These are phyloP conservation scores for Engraulis encrasicolus DNA, from an alignment of 2,113 vertebrate species.

Conservation along the genomic window DNA sequence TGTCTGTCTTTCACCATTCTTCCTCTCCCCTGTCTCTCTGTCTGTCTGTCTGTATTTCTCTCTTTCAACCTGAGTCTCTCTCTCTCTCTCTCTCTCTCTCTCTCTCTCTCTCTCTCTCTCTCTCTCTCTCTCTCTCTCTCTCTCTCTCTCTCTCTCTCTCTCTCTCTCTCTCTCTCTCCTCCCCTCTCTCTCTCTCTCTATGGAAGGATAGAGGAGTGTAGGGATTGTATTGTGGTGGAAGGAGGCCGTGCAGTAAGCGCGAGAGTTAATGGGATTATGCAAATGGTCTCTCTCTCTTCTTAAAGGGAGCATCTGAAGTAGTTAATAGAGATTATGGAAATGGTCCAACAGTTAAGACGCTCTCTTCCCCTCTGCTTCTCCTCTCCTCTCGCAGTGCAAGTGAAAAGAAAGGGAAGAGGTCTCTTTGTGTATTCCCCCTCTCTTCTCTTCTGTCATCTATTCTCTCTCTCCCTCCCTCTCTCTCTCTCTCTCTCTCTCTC, in stretches of 20 bases:
- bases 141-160: neutral
- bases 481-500: no score
- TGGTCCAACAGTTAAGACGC: conserved; percentile 65
- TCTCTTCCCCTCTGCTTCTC: no score
- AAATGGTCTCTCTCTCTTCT: conserved; percentile 72
- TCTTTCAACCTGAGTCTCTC: conserved; percentile 44
- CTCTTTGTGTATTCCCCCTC: conserved; percentile 34
- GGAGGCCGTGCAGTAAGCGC: conserved; percentile 60
- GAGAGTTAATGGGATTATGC: conserved; percentile 82
- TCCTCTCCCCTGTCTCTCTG: conserved; percentile 31
- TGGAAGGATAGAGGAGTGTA: conserved; percentile 37
- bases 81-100: neutral
- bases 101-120: conserved; percentile 17
- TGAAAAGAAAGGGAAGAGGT: conserved; percentile 63
- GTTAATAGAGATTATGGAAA: conserved; percentile 82
- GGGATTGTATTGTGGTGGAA: conserved; percentile 60
- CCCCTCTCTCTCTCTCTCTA: neutral
- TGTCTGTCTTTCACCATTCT: no score
- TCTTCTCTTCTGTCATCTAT: no score
- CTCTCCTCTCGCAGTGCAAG: conserved; percentile 61
- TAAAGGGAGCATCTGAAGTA: conserved; percentile 75
- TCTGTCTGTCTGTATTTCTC: conserved; percentile 34
- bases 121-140: no score
- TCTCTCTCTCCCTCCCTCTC: no score
- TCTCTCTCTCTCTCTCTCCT: neutral